Conservation (phyloP, 2,797 vertebrate species). For the Anas capensis region DNA sequence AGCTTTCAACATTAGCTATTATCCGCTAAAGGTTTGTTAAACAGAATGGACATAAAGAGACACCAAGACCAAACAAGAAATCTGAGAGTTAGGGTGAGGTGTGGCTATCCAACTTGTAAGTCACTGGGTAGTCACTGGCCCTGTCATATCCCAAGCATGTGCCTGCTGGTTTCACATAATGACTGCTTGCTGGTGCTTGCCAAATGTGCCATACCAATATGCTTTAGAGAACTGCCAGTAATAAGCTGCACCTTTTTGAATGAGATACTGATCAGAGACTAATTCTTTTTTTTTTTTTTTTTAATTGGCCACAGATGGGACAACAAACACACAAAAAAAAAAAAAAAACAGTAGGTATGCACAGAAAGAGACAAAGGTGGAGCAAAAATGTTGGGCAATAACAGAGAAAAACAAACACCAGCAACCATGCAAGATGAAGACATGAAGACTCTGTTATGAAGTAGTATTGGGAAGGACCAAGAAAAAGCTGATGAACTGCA, state of each 20-base stretch:
- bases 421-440: not conserved
- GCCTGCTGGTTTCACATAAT: not conserved
- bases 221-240: not conserved
- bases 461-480: not conserved
- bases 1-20: not conserved
- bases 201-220: not conserved
- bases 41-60: not conserved
- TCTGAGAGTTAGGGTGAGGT: not conserved
- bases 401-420: not conserved
- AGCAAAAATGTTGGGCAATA: not conserved
- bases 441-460: not conserved
- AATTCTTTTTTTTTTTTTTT: not conserved
- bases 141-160: not conserved
- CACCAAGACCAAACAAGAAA: not conserved
- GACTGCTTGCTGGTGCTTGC: not conserved
- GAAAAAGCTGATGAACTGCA: not conserved
- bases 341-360: no score
- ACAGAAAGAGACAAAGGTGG: not conserved
- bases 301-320: not conserved
- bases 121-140: not conserved
- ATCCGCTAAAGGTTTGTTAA: no score
- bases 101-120: not conserved
- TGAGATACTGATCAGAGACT: not conserved
- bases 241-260: not conserved
- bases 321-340: not conserved